phyloP scores from a whole-genome alignment of 2,113 vertebrate species.

The Austrofundulus limnaeus region DNA sequence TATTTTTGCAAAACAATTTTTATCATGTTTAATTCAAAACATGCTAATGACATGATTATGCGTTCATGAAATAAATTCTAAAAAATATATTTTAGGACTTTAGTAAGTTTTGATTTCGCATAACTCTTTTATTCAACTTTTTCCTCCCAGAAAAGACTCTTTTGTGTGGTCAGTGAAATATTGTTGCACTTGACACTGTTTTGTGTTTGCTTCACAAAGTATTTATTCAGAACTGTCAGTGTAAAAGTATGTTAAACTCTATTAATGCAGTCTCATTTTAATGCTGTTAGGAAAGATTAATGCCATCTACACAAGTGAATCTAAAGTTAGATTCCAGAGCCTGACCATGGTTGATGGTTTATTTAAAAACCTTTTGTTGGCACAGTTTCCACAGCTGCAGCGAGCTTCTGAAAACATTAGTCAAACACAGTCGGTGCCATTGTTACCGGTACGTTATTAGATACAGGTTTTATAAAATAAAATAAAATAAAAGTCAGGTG shows the following conservation, averaged over 20 bases:
- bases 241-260: neutral
- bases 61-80: too few relatives aligned
- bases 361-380: neutral
- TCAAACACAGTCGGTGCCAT: neutral
- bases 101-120: too few relatives aligned
- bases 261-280: neutral
- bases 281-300: neutral
- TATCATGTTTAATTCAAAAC: too few relatives aligned
- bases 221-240: neutral
- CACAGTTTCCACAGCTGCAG: neutral
- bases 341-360: neutral
- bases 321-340: neutral
- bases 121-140: neutral
- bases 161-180: neutral
- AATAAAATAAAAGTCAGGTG: too few relatives aligned
- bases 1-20: too few relatives aligned
- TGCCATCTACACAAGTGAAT: neutral
- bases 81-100: too few relatives aligned
- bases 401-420: neutral
- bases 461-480: neutral
- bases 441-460: neutral
- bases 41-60: too few relatives aligned
- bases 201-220: neutral
- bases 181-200: neutral
- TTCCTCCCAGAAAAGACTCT: too few relatives aligned